A percentile compares a stretch with the other conserved stretches of the same genome.
phyloP scores from a whole-genome alignment of 1,140 invertebrate species.

The Anastrepha ludens region DNA sequence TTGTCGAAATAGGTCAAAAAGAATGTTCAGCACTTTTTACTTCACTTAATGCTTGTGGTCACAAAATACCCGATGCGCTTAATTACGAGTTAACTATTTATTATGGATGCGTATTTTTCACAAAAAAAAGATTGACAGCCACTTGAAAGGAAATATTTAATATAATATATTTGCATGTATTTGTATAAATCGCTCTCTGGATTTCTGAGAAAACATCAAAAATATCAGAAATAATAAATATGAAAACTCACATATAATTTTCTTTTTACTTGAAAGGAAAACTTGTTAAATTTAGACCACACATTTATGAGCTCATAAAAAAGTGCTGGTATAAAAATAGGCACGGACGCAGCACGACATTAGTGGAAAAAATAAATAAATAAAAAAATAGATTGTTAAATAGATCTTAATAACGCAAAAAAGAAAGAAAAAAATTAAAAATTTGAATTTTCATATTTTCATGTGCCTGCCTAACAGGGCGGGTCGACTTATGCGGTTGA shows the following conservation, averaged over 20 bases:
- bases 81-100: too few species aligned
- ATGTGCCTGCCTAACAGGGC: too few species aligned
- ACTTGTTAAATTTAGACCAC: constrained; percentile 19
- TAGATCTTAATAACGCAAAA: background rate
- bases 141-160: background rate
- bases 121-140: background rate
- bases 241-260: background rate
- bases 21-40: too few species aligned
- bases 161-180: too few species aligned
- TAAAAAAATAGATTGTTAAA: background rate
- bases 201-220: background rate
- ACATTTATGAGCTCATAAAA: constrained; percentile 6
- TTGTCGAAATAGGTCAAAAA: too few species aligned
- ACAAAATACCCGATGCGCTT: too few species aligned
- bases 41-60: too few species aligned
- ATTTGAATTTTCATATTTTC: too few species aligned
- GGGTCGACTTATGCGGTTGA: too few species aligned
- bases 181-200: background rate
- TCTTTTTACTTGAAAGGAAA: background rate
- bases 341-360: background rate
- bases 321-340: constrained; percentile 8
- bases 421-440: too few species aligned
- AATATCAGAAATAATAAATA: constrained; percentile 7
- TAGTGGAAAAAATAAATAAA: background rate
- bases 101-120: background rate